Conservation (phyloP, 2,113 vertebrate species). For the Galbula dea region DNA sequence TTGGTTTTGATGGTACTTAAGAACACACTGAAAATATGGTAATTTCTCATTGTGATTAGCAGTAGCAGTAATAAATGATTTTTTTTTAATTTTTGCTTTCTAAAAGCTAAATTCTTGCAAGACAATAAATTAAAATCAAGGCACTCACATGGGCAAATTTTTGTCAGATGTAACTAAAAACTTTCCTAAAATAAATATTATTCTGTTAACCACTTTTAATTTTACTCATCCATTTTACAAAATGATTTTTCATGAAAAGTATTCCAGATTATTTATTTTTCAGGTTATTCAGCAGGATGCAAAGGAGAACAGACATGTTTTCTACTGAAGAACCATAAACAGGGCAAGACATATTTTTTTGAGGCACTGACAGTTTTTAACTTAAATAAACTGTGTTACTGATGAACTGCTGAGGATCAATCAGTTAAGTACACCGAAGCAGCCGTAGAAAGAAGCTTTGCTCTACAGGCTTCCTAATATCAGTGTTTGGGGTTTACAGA, state of each 20-base stretch:
- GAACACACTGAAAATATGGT: neutral
- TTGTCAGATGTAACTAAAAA: too few species aligned
- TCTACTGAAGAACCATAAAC: neutral
- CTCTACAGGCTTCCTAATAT: neutral
- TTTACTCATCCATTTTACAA: neutral
- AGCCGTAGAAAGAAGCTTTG: neutral
- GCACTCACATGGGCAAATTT: neutral
- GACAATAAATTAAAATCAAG: neutral
- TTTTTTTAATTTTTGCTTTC: neutral
- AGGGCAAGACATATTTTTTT: neutral
- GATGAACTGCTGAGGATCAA: neutral
- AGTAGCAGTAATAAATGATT: neutral
- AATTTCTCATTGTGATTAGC: neutral
- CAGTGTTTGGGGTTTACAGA: neutral
- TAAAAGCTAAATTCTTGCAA: neutral
- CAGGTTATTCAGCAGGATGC: neutral
- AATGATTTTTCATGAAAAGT: neutral
- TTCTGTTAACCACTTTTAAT: neutral
- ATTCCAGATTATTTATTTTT: neutral
- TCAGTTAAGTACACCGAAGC: neutral
- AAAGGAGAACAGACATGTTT: neutral
- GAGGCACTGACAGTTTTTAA: neutral
- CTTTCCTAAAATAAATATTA: neutral
- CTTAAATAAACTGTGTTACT: neutral
- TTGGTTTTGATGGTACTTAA: neutral